A percentile compares a stretch with the other conserved stretches of the same genome.
phyloP scores from a whole-genome alignment of 2,113 vertebrate genomes.

The Gymnarchus niloticus region DNA sequence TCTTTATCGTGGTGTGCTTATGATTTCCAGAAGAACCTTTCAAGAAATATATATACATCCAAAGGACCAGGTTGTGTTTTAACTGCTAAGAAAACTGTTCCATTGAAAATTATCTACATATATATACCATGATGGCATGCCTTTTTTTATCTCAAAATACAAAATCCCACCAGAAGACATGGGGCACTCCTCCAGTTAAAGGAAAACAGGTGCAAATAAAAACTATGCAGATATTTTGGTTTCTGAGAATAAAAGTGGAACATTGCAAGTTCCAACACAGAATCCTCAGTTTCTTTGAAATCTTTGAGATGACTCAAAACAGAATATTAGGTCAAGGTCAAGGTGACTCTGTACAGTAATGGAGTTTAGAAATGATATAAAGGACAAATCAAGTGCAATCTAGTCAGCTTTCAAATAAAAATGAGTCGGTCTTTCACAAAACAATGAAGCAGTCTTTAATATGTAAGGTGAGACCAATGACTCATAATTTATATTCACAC shows the following conservation, averaged over 20 bases:
- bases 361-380: no score
- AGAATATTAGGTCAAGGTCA: background rate
- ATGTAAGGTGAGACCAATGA: background rate
- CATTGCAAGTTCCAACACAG: background rate
- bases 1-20: background rate
- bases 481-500: background rate
- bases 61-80: background rate
- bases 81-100: background rate
- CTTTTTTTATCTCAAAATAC: background rate
- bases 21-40: background rate
- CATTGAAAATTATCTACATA: background rate
- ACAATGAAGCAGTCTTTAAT: background rate
- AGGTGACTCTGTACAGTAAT: background rate
- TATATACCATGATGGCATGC: background rate
- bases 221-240: background rate
- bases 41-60: background rate
- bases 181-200: background rate
- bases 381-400: background rate
- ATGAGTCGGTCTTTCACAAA: background rate
- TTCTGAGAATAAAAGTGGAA: background rate
- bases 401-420: background rate
- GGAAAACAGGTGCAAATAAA: background rate
- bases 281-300: background rate
- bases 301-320: background rate
- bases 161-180: background rate